Evolutionary conservation across 2,797 vertebrate species (phyloP).

Genomic region (Lacerta agilis): DNA sequence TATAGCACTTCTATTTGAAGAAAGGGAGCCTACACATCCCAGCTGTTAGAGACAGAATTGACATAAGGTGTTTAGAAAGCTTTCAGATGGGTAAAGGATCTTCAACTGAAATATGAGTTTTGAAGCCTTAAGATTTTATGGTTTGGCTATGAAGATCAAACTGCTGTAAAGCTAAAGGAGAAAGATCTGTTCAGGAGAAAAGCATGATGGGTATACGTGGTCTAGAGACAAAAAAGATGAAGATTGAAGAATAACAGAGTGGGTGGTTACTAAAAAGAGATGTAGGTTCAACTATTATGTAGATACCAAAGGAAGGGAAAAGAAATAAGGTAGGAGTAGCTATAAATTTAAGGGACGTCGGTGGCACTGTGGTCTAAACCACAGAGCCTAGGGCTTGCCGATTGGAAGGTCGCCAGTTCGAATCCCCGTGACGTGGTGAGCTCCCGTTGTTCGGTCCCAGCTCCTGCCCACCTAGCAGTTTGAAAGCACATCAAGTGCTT

Average conservation of each 20-base stretch:
- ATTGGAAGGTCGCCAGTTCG: too few relatives aligned
- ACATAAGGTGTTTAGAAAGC: conserved; percentile 29
- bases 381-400: too few relatives aligned
- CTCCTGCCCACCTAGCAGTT: too few relatives aligned
- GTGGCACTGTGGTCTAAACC: not conserved
- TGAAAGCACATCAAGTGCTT: too few relatives aligned
- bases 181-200: not conserved
- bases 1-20: conserved; percentile 25
- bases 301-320: not conserved
- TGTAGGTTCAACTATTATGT: not conserved
- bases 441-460: too few relatives aligned
- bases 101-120: not conserved
- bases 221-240: not conserved
- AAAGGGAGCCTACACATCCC: conserved; percentile 13
- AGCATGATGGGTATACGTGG: not conserved
- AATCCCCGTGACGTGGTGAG: too few relatives aligned
- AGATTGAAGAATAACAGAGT: not conserved
- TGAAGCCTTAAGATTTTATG: not conserved
- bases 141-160: not conserved
- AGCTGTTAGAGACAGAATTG: conserved; percentile 21
- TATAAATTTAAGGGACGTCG: not conserved
- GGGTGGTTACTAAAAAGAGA: not conserved
- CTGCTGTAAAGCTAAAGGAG: not conserved
- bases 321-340: not conserved
- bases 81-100: not conserved